phyloP scores from a whole-genome alignment of 2,888 invertebrate species.

The Tribolium freemani region DNA sequence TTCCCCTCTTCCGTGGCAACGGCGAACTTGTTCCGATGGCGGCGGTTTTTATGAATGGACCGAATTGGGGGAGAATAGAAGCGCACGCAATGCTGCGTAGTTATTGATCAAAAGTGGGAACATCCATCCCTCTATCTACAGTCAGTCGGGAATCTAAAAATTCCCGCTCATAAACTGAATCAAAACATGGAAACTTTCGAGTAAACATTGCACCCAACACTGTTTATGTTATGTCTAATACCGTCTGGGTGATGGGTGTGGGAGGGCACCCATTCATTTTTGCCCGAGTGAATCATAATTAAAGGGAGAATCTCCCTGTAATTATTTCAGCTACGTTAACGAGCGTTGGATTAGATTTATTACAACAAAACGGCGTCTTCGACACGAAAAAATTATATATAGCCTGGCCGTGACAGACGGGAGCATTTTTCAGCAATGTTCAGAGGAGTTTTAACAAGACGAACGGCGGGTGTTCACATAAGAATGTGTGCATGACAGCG shows the following conservation, averaged over 20 bases:
- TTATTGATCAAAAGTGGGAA: slow-evolving; percentile 37
- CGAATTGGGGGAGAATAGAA: slow-evolving; percentile 23
- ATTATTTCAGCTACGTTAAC: slow-evolving; percentile 14
- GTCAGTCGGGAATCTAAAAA: slow-evolving; percentile 28
- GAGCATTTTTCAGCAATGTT: neutral
- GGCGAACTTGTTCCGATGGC: slow-evolving; percentile 22
- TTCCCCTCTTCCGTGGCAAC: slow-evolving; percentile 22
- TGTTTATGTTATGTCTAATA: slow-evolving; percentile 47
- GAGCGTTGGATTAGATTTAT: slow-evolving; percentile 14
- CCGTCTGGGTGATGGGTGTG: slow-evolving; percentile 11
- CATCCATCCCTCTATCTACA: slow-evolving; percentile 14
- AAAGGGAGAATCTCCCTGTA: slow-evolving; percentile 8
- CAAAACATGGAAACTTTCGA: slow-evolving; percentile 40
- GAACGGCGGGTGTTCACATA: slow-evolving; percentile 35
- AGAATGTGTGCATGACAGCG: slow-evolving; percentile 43
- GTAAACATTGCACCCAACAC: slow-evolving; percentile 42
- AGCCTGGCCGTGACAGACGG: neutral
- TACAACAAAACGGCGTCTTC: slow-evolving; percentile 1
- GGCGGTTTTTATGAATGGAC: slow-evolving; percentile 40
- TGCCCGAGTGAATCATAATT: neutral
- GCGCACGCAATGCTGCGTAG: slow-evolving; percentile 42
- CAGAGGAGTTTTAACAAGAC: slow-evolving; percentile 10
- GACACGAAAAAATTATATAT: neutral
- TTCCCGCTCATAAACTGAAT: slow-evolving; percentile 36
- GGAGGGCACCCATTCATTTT: slow-evolving; percentile 19